Base-by-base conservation (phyloP, 2,888 invertebrate species). In the Cyaniris semiargus region DNA sequence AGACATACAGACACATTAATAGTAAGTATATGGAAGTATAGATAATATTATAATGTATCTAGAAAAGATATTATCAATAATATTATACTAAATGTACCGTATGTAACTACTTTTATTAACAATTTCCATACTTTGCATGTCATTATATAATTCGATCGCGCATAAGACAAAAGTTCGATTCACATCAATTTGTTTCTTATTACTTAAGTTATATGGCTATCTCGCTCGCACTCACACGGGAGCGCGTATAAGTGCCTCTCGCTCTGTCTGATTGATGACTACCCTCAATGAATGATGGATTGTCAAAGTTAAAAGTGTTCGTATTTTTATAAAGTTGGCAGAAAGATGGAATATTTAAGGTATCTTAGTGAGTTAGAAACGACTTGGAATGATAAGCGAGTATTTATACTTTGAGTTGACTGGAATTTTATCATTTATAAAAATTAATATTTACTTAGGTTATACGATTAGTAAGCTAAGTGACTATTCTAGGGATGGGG, bases 301-400 rank as follows among this genome's bases (percentile, higher is more conserved):
- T 21, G 72, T 72, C 38, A 38, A 44, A 72, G 72, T 72, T 72
- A 44, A 71, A 72, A 72, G 72, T 72, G 38, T 72, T 72, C 44
- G 23, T 72, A 72, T 72, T 72, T 72, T 72, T 72, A 72, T 72
- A n/a, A 44, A 72, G 38, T 72, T 72, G 72, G 38, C 72, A 44
- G 44, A 72, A 23, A 23, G 23, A 44, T 72, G 38, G 72, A 44
- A 44, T 72, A 72, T 72, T 72, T 38, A 44, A 38, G 27, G 5
- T 23, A 3, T 66, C 27, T 27, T 66, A 66, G 66, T 18, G 13
- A 23, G 60, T 58, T 58, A 23, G 23, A 21, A 23, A 21, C 21
- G 21, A 23, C 23, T 31, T 15, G 15, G 66, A 31, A 23, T 66
- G 66, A 66, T 18, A 31, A 31, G 27, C 66, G 6, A 27, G 27